Percentiles rank a stretch among this genome's conserved stretches.
Conservation (phyloP, 2,797 vertebrate genomes). For the Notoglanidium macrostoma region DNA sequence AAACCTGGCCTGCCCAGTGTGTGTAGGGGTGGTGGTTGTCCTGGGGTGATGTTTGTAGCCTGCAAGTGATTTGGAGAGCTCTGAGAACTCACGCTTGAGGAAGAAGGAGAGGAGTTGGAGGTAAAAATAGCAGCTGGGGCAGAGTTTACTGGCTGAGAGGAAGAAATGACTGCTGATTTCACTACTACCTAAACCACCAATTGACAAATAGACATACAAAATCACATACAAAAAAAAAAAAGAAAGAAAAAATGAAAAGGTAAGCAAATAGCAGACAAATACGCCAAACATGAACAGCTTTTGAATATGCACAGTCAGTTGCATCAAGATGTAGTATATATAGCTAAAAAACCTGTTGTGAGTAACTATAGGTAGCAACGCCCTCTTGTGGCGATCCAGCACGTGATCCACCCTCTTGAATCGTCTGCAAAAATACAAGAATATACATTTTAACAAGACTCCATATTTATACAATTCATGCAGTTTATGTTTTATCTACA, state of each 20-base stretch:
- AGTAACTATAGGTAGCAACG: slow-evolving; percentile 78
- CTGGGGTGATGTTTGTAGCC: slow-evolving; percentile 70
- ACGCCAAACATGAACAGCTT: not conserved
- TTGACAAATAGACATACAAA: slow-evolving; percentile 6
- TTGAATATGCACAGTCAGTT: not conserved
- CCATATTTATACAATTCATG: not conserved
- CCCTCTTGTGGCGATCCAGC: slow-evolving; percentile 75
- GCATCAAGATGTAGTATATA: not conserved
- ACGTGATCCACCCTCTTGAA: slow-evolving; percentile 77
- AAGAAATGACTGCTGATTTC: slow-evolving; percentile 74
- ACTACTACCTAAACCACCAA: slow-evolving; percentile 77
- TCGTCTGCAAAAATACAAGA: slow-evolving; percentile 63
- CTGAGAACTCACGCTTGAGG: slow-evolving; percentile 73
- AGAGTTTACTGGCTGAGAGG: slow-evolving; percentile 69
- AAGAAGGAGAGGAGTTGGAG: slow-evolving; percentile 77
- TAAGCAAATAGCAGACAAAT: not conserved
- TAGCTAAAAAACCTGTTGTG: slow-evolving; percentile 77
- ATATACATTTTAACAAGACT: not conserved
- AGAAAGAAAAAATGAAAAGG: not conserved
- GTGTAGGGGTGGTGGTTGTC: slow-evolving; percentile 70
- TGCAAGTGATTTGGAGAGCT: slow-evolving; percentile 70
- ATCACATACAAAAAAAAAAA: not conserved
- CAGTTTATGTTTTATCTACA: not conserved
- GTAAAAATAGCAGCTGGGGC: slow-evolving; percentile 72
- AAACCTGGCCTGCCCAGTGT: slow-evolving; percentile 77